These are phyloP conservation scores for Agelastica alni DNA, from an alignment of 2,888 invertebrate species.

Conservation along the genomic window DNA sequence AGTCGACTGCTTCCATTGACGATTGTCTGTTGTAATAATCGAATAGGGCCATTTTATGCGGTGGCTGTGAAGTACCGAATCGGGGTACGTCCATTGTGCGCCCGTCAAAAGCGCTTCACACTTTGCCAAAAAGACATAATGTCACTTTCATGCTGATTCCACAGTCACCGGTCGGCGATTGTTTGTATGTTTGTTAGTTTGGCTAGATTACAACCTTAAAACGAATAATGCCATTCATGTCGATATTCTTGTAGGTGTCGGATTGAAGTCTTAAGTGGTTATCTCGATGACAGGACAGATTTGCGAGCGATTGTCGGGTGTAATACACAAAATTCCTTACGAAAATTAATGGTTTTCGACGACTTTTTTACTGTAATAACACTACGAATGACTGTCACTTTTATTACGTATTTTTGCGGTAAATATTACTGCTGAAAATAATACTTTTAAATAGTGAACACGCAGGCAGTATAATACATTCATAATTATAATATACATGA, in stretches of 20 bases:
- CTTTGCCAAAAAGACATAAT: constrained; percentile 54
- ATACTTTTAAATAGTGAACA: too few species aligned
- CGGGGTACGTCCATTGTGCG: constrained; percentile 51
- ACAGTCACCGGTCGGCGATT: constrained; percentile 43
- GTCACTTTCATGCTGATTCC: constrained; percentile 55
- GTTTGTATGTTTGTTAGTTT: constrained; percentile 54
- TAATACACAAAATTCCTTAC: too few species aligned
- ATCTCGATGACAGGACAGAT: background rate
- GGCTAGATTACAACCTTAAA: constrained; percentile 35
- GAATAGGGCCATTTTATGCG: constrained; percentile 45
- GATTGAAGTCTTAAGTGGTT: background rate
- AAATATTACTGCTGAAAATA: too few species aligned
- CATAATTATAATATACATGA: too few species aligned
- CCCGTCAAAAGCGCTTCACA: constrained; percentile 54
- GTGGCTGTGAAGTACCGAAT: constrained; percentile 55
- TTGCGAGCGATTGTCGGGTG: too few species aligned
- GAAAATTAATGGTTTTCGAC: too few species aligned
- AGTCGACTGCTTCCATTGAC: constrained; percentile 51
- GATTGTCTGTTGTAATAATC: constrained; percentile 36
- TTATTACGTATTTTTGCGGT: too few species aligned
- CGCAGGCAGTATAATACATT: too few species aligned
- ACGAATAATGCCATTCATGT: constrained; percentile 18
- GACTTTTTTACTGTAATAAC: too few species aligned
- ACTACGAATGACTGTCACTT: too few species aligned
- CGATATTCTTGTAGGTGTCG: constrained; percentile 9